Conservation (phyloP, 2,888 invertebrate species). For the Thyatira batis region DNA sequence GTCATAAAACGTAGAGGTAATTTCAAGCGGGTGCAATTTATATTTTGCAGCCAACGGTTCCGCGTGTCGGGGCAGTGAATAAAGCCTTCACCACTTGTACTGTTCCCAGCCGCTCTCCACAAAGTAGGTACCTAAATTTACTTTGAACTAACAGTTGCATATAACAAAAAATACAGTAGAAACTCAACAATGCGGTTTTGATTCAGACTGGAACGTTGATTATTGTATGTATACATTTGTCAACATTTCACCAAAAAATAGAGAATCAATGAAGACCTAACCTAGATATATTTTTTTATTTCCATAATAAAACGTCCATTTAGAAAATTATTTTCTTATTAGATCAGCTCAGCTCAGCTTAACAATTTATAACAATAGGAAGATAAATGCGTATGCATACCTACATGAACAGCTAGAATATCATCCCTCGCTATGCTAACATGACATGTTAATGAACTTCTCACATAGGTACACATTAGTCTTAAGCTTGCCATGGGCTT, state of each 20-base stretch:
- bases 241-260: too few relatives aligned
- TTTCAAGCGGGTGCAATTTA: conserved; percentile 67
- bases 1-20: conserved; percentile 68
- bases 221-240: too few relatives aligned
- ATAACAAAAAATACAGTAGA: not conserved
- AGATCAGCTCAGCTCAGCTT: too few relatives aligned
- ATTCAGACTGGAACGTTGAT: not conserved
- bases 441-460: conserved; percentile 1
- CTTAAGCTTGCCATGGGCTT: conserved; percentile 3
- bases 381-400: too few relatives aligned
- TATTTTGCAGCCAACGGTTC: conserved; percentile 59
- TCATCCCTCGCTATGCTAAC: not conserved
- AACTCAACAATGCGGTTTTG: not conserved
- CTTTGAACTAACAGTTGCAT: conserved; percentile 31
- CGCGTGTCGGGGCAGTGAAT: conserved; percentile 52
- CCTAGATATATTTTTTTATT: too few relatives aligned
- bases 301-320: too few relatives aligned
- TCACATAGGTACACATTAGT: conserved; percentile 4
- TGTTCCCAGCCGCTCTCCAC: conserved; percentile 15
- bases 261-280: too few relatives aligned
- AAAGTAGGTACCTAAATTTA: conserved; percentile 41
- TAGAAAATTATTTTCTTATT: too few relatives aligned
- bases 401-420: not conserved
- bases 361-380: too few relatives aligned
- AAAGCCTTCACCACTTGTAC: conserved; percentile 56